Evolutionary conservation across 2,797 vertebrate genomes (phyloP).

Genomic region (Mallotus villosus): DNA sequence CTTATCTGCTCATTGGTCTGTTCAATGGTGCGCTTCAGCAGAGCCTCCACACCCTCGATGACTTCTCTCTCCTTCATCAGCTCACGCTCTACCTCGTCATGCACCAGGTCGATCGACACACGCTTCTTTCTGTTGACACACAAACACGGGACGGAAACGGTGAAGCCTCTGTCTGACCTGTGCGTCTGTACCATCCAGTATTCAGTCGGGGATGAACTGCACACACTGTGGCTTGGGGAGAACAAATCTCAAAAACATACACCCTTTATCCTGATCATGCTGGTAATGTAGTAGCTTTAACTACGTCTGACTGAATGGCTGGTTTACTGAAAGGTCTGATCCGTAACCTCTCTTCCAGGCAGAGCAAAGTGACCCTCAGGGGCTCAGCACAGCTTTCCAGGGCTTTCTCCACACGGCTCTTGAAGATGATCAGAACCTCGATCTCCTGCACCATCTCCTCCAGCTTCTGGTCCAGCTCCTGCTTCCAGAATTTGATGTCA

Average conservation of each 20-base stretch:
- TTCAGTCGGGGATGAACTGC: no score
- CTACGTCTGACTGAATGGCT: not conserved
- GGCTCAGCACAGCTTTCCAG: slow-evolving; percentile 77
- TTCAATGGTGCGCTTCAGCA: slow-evolving; percentile 79
- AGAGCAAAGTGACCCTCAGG: slow-evolving; percentile 74
- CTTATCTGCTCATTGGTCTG: slow-evolving; percentile 87
- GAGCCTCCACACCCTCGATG: slow-evolving; percentile 67
- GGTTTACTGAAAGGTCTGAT: not conserved
- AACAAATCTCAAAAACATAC: no score
- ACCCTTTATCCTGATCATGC: no score
- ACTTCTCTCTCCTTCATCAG: slow-evolving; percentile 83
- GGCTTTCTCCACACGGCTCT: slow-evolving; percentile 78
- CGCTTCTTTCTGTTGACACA: slow-evolving; percentile 61
- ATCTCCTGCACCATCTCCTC: slow-evolving; percentile 80
- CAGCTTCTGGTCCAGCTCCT: slow-evolving; percentile 83
- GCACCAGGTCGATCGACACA: slow-evolving; percentile 76
- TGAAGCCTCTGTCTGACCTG: not conserved
- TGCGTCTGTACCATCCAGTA: not conserved
- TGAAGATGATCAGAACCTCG: slow-evolving; percentile 73
- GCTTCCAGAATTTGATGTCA: slow-evolving; percentile 86
- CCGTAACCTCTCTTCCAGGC: slow-evolving; percentile 56
- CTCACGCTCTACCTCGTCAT: slow-evolving; percentile 82
- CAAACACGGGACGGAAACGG: not conserved
- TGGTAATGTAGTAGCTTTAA: no score
- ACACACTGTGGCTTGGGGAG: no score